Percentiles rank a stretch among this genome's conserved stretches.
phyloP scores from a whole-genome alignment of 2,113 vertebrate genomes.

The Triplophysa tibetana region DNA sequence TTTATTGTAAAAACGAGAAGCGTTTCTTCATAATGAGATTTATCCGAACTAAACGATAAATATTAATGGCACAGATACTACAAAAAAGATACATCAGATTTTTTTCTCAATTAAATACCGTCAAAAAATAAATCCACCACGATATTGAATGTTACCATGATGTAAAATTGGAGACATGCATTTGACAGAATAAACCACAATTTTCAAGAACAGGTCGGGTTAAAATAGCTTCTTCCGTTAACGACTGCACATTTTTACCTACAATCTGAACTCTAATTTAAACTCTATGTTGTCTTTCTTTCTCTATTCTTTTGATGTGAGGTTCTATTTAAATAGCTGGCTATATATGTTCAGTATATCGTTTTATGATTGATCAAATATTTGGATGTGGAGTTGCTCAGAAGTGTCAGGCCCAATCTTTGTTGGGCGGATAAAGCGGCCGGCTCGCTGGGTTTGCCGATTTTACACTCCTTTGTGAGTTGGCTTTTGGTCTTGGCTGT shows the following conservation, averaged over 20 bases:
- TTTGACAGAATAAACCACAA: too few species aligned
- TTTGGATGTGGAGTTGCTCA: slow-evolving; percentile 76
- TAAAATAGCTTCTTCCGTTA: background rate
- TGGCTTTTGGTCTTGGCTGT: slow-evolving; percentile 93
- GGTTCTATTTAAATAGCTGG: background rate
- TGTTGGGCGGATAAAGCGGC: slow-evolving; percentile 83
- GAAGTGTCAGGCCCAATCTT: slow-evolving; percentile 85
- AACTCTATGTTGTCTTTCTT: background rate
- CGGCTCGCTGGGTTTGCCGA: slow-evolving; percentile 81
- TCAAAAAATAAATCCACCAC: too few species aligned
- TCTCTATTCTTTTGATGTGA: background rate
- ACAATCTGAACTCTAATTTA: background rate
- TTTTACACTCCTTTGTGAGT: slow-evolving; percentile 87
- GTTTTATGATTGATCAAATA: slow-evolving; percentile 79
- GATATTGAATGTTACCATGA: too few species aligned
- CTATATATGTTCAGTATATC: slow-evolving; percentile 32
- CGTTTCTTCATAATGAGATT: too few species aligned
- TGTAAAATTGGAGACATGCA: too few species aligned
- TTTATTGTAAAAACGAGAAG: too few species aligned
- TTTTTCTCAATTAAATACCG: too few species aligned
- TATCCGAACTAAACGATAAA: too few species aligned
- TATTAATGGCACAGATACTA: too few species aligned
- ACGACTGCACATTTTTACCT: background rate
- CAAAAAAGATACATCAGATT: too few species aligned
- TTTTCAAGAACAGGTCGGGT: too few species aligned